Base-by-base conservation (phyloP, 2,113 vertebrate species). In the Mohoua ochrocephala region DNA sequence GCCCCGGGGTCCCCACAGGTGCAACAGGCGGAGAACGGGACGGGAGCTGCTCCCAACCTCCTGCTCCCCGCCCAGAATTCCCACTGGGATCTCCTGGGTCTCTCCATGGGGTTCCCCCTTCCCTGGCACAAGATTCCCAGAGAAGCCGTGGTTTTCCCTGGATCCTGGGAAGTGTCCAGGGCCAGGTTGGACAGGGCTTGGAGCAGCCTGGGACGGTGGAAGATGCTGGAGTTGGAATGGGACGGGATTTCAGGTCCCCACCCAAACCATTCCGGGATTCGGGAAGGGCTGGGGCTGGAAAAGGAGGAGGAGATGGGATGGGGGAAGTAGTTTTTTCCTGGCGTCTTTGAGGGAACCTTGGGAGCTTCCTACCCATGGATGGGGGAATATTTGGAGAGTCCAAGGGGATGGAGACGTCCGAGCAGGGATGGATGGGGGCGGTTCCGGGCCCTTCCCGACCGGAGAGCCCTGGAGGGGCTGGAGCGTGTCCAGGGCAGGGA, bases 361-460 rank as follows among this genome's bases (percentile, higher is more conserved):
- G 60, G 39, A 53, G 9, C 3, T 79, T 44, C 13, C 4, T 11
- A 15, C 18, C 9, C 15, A 1, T 3, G 39, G 47, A 30, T 44
- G 24, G 60, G 60, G 49, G 60, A 65, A 65, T 44, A 2, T 44
- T 35, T 15, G 60, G 76, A 24, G 49, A 44, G 7, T 44, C 49
- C 60, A 1, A 23, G 9, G 60, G 49, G 23, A 35, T 44, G 60
- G 76, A 53, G 60, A 35, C 15, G 3, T 47, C 60, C 9, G 76
- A 23, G 60, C 31, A 4, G 31, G 60, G 76, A 30, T 18, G 49
- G 76, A 27, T 7, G 9, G 57, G 28, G 10, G 7, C 1, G 1
- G 44, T 2, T 37, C 44, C 1, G 44, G 26, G 27, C 16, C 3
- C 23, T 20, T 73, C 37, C 50, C 1, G 1, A 16, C 31, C 0